Conservation (phyloP, 2,888 invertebrate species). For the Cephus sareptanus region DNA sequence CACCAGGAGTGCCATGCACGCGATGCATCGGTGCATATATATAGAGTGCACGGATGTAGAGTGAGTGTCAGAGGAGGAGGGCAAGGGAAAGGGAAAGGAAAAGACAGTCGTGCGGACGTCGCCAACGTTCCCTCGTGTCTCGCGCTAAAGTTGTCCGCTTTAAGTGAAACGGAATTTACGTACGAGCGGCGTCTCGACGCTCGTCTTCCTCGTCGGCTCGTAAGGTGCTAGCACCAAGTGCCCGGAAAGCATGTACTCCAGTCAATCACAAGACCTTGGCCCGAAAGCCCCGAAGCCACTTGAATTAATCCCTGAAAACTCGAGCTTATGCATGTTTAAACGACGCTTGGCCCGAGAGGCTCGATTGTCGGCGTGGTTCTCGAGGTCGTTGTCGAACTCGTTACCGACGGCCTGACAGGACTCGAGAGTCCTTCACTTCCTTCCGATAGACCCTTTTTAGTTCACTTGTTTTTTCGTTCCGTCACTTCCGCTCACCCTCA, state of each 20-base stretch:
- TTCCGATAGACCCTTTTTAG: neutral
- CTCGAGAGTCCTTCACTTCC: neutral
- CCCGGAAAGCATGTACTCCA: neutral
- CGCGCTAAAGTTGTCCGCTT: neutral
- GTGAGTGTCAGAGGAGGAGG: neutral
- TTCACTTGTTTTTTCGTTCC: neutral
- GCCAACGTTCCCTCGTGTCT: neutral
- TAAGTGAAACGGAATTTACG: neutral
- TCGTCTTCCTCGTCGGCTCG: neutral
- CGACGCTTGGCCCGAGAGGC: neutral
- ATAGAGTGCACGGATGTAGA: neutral
- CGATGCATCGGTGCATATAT: neutral
- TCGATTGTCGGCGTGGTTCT: neutral
- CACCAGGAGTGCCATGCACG: neutral
- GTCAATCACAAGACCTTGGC: conserved; percentile 13
- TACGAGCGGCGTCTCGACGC: neutral
- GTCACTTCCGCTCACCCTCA: neutral
- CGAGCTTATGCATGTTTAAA: conserved; percentile 3
- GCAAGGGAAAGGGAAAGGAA: neutral
- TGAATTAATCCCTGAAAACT: conserved; percentile 8
- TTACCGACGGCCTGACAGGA: neutral
- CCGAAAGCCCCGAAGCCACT: conserved; percentile 4
- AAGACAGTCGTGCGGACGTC: neutral
- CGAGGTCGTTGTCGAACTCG: neutral
- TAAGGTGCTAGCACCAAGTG: neutral